These are phyloP conservation scores for Drosophila subsilvestris DNA, from an alignment of 2,888 invertebrate species.

Conservation along the genomic window DNA sequence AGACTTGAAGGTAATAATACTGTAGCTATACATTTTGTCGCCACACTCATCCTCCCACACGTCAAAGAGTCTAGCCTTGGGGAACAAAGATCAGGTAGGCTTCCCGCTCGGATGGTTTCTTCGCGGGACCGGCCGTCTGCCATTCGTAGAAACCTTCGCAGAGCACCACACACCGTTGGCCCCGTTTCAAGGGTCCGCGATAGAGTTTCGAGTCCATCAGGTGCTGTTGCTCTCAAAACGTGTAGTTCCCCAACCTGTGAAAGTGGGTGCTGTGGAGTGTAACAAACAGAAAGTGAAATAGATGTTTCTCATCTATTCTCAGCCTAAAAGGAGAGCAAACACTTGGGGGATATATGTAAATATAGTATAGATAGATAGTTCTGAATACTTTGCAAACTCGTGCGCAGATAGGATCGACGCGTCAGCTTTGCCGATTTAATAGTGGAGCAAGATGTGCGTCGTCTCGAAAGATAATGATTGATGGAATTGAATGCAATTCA, in stretches of 20 bases:
- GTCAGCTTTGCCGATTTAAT: constrained; percentile 78
- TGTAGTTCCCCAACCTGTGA: constrained; percentile 83
- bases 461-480: too few relatives aligned
- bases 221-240: constrained; percentile 83
- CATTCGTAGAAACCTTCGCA: constrained; percentile 94
- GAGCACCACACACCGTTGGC: too few relatives aligned
- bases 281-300: constrained; percentile 44
- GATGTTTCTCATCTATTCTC: constrained; percentile 19
- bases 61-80: too few relatives aligned
- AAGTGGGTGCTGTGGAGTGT: constrained; percentile 13
- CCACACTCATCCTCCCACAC: too few relatives aligned
- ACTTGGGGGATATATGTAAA: neutral
- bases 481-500: neutral
- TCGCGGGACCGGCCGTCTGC: constrained; percentile 88
- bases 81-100: constrained; percentile 90
- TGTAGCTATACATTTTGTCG: too few relatives aligned
- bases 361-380: constrained; percentile 3
- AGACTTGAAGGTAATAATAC: too few relatives aligned
- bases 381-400: constrained; percentile 82
- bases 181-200: too few relatives aligned
- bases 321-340: neutral
- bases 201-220: too few relatives aligned
- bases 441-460: constrained; percentile 41
- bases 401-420: constrained; percentile 82
- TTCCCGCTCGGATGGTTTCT: constrained; percentile 88